phyloP scores from a whole-genome alignment of 1,140 invertebrate genomes.

The Drosophila sturtevanti region DNA sequence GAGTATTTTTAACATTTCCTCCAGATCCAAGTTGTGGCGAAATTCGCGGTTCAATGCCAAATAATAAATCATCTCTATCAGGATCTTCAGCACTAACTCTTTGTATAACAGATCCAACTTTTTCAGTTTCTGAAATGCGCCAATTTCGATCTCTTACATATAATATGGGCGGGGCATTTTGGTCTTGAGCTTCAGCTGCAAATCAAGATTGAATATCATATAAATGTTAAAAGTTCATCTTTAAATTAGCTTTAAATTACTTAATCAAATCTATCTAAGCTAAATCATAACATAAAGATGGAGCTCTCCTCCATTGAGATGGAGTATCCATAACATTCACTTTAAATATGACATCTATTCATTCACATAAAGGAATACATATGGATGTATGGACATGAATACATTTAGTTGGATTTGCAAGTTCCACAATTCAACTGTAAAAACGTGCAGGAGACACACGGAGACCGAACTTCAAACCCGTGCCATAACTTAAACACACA shows the following conservation, averaged over 20 bases:
- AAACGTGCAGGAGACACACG: constrained; percentile 1
- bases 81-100: constrained; percentile 85
- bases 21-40: constrained; percentile 32
- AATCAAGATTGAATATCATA: neutral
- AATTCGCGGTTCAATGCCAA: constrained; percentile 85
- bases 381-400: neutral
- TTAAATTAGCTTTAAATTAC: no score
- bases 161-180: constrained; percentile 83
- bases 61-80: constrained; percentile 86
- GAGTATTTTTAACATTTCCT: constrained; percentile 43
- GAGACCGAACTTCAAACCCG: constrained; percentile 1
- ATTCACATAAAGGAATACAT: neutral
- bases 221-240: neutral
- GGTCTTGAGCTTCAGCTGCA: constrained; percentile 59
- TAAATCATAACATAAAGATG: no score
- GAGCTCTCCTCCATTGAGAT: no score
- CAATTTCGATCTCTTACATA: constrained; percentile 86
- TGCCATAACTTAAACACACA: neutral
- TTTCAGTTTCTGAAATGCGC: constrained; percentile 86
- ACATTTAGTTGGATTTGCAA: neutral
- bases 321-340: neutral
- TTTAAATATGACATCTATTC: neutral
- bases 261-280: no score
- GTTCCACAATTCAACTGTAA: constrained; percentile 5
- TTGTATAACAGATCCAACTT: constrained; percentile 86